Evolutionary conservation across 92 coral and sea anemone genomes (phyloP).

Genomic region (Porites cylindrica): DNA sequence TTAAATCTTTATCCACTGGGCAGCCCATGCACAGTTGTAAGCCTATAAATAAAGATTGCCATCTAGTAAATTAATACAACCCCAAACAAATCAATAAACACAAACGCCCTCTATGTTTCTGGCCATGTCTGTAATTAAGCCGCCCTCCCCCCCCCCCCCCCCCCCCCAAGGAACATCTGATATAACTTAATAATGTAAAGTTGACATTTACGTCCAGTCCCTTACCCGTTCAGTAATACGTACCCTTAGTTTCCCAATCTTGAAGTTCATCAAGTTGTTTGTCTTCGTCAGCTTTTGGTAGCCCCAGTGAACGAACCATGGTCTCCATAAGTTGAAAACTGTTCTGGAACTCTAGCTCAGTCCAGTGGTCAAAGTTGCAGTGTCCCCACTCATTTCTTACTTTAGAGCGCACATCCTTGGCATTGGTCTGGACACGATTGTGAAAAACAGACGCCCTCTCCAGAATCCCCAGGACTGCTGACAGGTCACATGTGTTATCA

Average conservation of each 20-base stretch:
- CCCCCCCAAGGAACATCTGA: too few species aligned
- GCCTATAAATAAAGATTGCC: slow-evolving; percentile 46
- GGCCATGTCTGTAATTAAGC: background rate
- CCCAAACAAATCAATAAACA: too few species aligned
- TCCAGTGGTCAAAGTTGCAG: slow-evolving; percentile 85
- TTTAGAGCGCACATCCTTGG: slow-evolving; percentile 71
- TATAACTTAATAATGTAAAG: too few species aligned
- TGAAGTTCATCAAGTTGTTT: slow-evolving; percentile 51
- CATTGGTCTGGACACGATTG: slow-evolving; percentile 48
- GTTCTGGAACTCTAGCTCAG: slow-evolving; percentile 37
- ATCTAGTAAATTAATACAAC: background rate
- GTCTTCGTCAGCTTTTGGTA: slow-evolving; percentile 70
- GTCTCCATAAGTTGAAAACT: slow-evolving; percentile 86
- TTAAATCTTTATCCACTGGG: slow-evolving; percentile 83
- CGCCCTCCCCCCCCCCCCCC: too few species aligned
- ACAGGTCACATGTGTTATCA: slow-evolving; percentile 85
- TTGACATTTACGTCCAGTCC: too few species aligned
- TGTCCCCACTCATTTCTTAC: slow-evolving; percentile 93
- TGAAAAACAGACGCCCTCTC: slow-evolving; percentile 61
- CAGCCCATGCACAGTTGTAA: slow-evolving; percentile 80
- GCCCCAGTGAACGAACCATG: slow-evolving; percentile 56
- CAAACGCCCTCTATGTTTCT: too few species aligned
- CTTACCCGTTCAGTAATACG: too few species aligned
- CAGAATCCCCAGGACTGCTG: slow-evolving; percentile 84
- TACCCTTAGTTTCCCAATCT: slow-evolving; percentile 86